These are phyloP conservation scores for Halictus ligatus DNA, from an alignment of 2,888 invertebrate genomes.

Conservation along the genomic window DNA sequence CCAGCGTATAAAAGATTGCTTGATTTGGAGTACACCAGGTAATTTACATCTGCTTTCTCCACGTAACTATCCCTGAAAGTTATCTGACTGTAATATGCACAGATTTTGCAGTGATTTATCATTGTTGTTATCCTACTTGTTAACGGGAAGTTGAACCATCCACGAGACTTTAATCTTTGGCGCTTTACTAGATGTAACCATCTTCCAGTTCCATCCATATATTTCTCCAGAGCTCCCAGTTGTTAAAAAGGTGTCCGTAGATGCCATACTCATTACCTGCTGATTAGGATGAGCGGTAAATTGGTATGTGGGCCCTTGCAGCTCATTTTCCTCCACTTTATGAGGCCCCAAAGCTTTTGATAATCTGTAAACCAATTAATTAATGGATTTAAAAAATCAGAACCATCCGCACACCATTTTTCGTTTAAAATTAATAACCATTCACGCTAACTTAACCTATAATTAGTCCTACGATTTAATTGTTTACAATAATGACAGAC, in stretches of 20 bases:
- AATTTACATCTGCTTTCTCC: slow-evolving; percentile 92
- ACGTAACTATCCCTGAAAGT: slow-evolving; percentile 86
- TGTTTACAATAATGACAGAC: not conserved
- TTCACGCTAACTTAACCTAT: slow-evolving; percentile 26
- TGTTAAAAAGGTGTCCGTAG: slow-evolving; percentile 89
- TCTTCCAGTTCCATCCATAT: slow-evolving; percentile 91
- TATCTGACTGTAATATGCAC: slow-evolving; percentile 19
- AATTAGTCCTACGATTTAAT: not conserved
- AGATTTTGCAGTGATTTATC: not conserved
- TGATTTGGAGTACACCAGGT: slow-evolving; percentile 88
- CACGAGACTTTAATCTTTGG: slow-evolving; percentile 87
- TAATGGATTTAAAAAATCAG: not conserved
- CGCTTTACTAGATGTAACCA: slow-evolving; percentile 87
- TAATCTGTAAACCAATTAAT: slow-evolving; percentile 85
- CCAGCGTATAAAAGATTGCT: slow-evolving; percentile 90
- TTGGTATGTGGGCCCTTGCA: slow-evolving; percentile 87
- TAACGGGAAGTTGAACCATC: slow-evolving; percentile 89
- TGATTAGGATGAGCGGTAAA: slow-evolving; percentile 87
- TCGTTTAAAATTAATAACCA: not conserved
- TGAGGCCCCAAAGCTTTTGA: slow-evolving; percentile 87
- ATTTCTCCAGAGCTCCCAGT: slow-evolving; percentile 92
- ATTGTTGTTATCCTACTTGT: slow-evolving; percentile 77
- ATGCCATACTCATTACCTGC: slow-evolving; percentile 89
- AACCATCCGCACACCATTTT: not conserved
- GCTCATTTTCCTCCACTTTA: slow-evolving; percentile 85